These are phyloP conservation scores for Quadriops clusia DNA, from an alignment of 2,888 invertebrate genomes.

Conservation along the genomic window DNA sequence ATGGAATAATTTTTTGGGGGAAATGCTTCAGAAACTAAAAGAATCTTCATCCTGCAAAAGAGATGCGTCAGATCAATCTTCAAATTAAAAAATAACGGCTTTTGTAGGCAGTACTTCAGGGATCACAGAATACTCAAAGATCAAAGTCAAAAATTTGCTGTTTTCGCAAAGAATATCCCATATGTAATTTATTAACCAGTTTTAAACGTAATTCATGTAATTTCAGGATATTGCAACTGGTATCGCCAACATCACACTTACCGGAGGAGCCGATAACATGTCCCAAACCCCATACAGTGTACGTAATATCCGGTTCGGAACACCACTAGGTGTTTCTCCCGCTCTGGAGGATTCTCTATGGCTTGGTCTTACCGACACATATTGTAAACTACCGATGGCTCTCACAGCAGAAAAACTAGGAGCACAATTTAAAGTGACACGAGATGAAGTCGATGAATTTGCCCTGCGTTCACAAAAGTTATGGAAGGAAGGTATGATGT, in stretches of 20 bases:
- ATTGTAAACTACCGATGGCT: slow-evolving; percentile 90
- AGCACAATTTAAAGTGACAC: slow-evolving; percentile 66
- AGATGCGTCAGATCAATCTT: too few relatives aligned
- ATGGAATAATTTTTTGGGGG: too few relatives aligned
- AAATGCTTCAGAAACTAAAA: too few relatives aligned
- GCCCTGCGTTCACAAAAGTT: slow-evolving; percentile 72
- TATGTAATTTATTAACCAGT: neutral
- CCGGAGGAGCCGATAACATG: slow-evolving; percentile 95
- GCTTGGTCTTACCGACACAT: slow-evolving; percentile 76
- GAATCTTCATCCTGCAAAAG: too few relatives aligned
- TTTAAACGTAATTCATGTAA: slow-evolving; percentile 10
- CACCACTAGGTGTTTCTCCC: slow-evolving; percentile 63
- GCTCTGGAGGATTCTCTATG: slow-evolving; percentile 83
- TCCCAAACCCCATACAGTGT: slow-evolving; percentile 81
- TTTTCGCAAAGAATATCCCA: too few relatives aligned
- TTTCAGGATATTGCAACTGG: slow-evolving; percentile 75
- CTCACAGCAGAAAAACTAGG: slow-evolving; percentile 91
- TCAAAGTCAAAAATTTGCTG: too few relatives aligned
- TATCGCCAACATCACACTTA: slow-evolving; percentile 71
- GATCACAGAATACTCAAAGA: too few relatives aligned
- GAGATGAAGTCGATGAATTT: slow-evolving; percentile 76
- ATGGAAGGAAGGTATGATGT: slow-evolving; percentile 66
- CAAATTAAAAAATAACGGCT: too few relatives aligned
- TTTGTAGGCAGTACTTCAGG: too few relatives aligned
- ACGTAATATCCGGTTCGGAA: slow-evolving; percentile 79